Conservation (phyloP, 2,888 invertebrate species). For the Acrobasis repandana region DNA sequence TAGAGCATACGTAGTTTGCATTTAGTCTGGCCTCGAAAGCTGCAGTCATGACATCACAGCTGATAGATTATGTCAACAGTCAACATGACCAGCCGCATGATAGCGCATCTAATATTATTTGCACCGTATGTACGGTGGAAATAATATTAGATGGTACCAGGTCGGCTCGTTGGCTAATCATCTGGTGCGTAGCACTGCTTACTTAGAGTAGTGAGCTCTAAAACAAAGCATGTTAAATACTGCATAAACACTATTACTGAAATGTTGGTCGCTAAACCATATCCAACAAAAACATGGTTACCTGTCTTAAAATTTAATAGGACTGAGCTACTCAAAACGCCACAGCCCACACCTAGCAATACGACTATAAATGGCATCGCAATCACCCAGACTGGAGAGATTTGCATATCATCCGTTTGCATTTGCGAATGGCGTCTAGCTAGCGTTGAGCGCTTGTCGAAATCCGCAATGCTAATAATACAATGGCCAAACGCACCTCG, state of each 20-base stretch:
- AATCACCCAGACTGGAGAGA: conserved; percentile 52
- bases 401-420: conserved; percentile 70
- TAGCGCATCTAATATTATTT: conserved; percentile 38
- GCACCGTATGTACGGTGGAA: conserved; percentile 48
- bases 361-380: conserved; percentile 56
- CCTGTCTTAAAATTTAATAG: conserved; percentile 25
- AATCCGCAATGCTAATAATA: conserved; percentile 78
- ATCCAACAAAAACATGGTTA: not conserved
- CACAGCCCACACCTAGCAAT: conserved; percentile 39
- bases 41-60: conserved; percentile 50
- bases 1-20: conserved; percentile 18
- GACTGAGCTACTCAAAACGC: conserved; percentile 26
- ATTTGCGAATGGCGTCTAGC: conserved; percentile 69
- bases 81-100: conserved; percentile 42
- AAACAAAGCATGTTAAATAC: not conserved
- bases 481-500: conserved; percentile 73
- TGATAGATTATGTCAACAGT: conserved; percentile 58
- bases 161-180: not conserved
- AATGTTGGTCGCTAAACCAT: conserved; percentile 33
- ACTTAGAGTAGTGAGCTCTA: not conserved
- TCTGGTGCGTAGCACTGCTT: not conserved
- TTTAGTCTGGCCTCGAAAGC: conserved; percentile 48
- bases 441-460: conserved; percentile 68
- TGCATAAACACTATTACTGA: conserved; percentile 49
- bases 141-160: no score